Conservation (phyloP, 2,797 vertebrate species). For the Furcifer pardalis region DNA sequence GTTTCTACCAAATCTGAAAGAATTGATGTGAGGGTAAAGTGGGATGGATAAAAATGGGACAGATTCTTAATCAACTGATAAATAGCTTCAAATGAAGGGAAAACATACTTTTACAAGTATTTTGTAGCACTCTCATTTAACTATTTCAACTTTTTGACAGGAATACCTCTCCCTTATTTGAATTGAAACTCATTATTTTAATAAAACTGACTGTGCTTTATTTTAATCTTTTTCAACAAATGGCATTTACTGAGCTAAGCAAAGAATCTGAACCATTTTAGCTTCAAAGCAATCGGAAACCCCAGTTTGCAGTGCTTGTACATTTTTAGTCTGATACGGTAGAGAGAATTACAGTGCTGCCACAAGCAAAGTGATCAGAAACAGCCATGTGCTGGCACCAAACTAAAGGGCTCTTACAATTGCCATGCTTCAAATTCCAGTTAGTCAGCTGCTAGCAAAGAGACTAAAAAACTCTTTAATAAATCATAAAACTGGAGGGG, state of each 20-base stretch:
- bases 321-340: not conserved
- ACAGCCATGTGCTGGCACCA: not conserved
- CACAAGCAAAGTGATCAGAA: constrained; percentile 35
- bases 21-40: too few species aligned
- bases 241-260: not conserved
- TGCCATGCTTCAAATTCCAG: constrained; percentile 53
- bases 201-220: constrained; percentile 1
- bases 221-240: constrained; percentile 11
- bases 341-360: not conserved
- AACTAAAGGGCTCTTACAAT: constrained; percentile 47
- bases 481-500: constrained; percentile 62
- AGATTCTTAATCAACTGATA: too few species aligned
- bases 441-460: constrained; percentile 38
- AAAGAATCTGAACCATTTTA: constrained; percentile 5
- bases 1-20: too few species aligned
- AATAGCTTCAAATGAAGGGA: too few species aligned
- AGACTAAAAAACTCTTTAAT: constrained; percentile 66
- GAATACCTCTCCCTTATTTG: not conserved
- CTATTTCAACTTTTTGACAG: not conserved
- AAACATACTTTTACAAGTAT: not conserved
- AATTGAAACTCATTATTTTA: not conserved
- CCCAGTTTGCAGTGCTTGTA: not conserved
- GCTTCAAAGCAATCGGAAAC: not conserved
- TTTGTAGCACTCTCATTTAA: not conserved
- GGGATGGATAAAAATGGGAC: too few species aligned